A percentile compares a stretch with the other conserved stretches of the same genome.
Evolutionary conservation across 2,113 vertebrate genomes (phyloP).

Genomic region (Odontophorus gujanensis): DNA sequence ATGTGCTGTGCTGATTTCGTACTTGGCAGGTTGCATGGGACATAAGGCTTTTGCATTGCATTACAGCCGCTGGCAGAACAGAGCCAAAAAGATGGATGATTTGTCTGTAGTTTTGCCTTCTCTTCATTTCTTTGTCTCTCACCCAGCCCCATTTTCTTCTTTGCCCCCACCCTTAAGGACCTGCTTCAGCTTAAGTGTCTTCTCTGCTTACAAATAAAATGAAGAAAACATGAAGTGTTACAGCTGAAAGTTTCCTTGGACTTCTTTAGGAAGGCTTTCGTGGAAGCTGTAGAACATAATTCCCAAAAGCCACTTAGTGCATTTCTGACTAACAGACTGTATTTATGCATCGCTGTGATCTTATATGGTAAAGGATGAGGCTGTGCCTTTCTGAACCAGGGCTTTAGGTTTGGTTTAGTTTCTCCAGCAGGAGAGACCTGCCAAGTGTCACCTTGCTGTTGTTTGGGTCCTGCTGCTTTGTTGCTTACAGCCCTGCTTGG

Average conservation of each 20-base stretch:
- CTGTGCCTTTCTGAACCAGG: neutral
- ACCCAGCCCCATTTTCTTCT: neutral
- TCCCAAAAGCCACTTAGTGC: neutral
- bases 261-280: neutral
- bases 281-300: neutral
- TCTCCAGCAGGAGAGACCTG: neutral
- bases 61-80: constrained; percentile 9
- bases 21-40: constrained; percentile 10
- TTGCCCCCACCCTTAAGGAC: neutral
- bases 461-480: neutral
- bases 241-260: neutral
- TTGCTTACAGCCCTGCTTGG: neutral
- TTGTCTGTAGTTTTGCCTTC: constrained; percentile 51
- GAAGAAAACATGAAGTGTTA: neutral
- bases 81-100: constrained; percentile 57
- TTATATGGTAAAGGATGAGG: neutral
- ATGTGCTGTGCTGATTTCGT: constrained; percentile 11
- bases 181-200: neutral
- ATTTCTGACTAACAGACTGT: fast-evolving
- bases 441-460: fast-evolving
- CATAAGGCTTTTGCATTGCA: constrained; percentile 23
- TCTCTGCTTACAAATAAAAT: neutral
- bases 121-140: constrained; percentile 29
- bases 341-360: neutral
- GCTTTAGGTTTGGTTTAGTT: neutral